Base-by-base conservation (phyloP, 2,113 vertebrate genomes). In the Marcusenius ussheri region DNA sequence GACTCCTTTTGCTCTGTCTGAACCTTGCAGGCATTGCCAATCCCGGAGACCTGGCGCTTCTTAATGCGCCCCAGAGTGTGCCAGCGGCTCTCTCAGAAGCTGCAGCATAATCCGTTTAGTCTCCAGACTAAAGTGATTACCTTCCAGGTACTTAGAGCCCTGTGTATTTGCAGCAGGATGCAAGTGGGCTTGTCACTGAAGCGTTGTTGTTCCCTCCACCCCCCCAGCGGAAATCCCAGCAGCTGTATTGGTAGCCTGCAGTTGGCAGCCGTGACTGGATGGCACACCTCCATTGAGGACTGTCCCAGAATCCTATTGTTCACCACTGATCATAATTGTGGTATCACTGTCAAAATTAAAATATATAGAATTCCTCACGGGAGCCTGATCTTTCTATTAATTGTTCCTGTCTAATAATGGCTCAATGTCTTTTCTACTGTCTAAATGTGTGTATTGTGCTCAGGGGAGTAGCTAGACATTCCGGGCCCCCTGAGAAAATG, bases 121-220 rank as follows among this genome's bases (percentile, higher is more conserved):
- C 62, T 70, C n/a, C n/a, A 27, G 27, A 31, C 62, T 70, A 70
- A 70, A 45, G 39, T 84, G 45, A 46, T 10, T 45, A 45, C 46
- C 83, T 84, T 84, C 83, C 83, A 84, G 39, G 39, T 84, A 84
- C 83, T 84, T 47, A 24, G 83, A 45, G 39, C 46, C 83, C 83
- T 47, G 19, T 45, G 3, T 84, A n/a, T n/a, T n/a, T 84, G 45
- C 8, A 84, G 83, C 21, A 84, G 83, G 45, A 45, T 46, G 46
- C 39, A 84, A 84, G 39, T 84, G 15, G 24, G 83, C 83, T 84
- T 47, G 39, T 84, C 83, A 47, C 8, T 46, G 35, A 47, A 47
- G 19, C 6, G 3, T 21, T 4, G 24, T 13, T 66, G 62, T 53
- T 27, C 58, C 9, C 62, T 3, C 24, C 50, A 50, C 13, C 21